Percentiles rank a stretch among this genome's conserved stretches.
phyloP scores from a whole-genome alignment of 2,888 invertebrate species.

The Lordiphosa fenestrarum region DNA sequence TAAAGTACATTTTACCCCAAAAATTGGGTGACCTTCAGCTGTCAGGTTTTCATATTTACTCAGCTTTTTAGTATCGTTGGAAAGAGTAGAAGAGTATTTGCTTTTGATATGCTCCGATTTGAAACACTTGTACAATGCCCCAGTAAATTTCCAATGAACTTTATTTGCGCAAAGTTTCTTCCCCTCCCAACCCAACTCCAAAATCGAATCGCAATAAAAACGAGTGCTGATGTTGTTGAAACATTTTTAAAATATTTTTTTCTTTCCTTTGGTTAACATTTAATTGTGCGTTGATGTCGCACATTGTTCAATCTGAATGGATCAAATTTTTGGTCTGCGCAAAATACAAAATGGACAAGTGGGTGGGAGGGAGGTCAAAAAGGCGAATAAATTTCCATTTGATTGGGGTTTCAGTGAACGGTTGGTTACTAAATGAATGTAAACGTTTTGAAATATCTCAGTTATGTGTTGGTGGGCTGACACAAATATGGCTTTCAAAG shows the following conservation, averaged over 20 bases:
- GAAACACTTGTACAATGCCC: not conserved
- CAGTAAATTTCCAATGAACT: conserved; percentile 24
- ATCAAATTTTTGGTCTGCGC: conserved; percentile 15
- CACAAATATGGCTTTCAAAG: too few species aligned
- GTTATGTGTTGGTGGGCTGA: not conserved
- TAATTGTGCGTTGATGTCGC: conserved; percentile 34
- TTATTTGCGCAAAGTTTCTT: not conserved
- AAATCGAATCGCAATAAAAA: conserved; percentile 14
- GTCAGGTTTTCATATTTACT: too few species aligned
- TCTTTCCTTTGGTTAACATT: conserved; percentile 22
- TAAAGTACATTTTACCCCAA: too few species aligned
- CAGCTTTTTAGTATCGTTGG: too few species aligned
- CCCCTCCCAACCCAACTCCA: not conserved
- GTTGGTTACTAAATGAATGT: conserved; percentile 1
- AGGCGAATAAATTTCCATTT: conserved; percentile 6
- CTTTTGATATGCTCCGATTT: conserved; percentile 2
- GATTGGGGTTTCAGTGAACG: not conserved
- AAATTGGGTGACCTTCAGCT: too few species aligned
- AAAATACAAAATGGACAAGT: conserved; percentile 28
- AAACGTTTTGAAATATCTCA: not conserved
- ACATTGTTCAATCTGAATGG: conserved; percentile 22
- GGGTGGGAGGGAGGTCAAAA: not conserved
- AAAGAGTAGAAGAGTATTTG: too few species aligned
- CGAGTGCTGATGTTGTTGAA: conserved; percentile 19
- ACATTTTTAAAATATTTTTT: conserved; percentile 9